Evolutionary conservation across 2,888 invertebrate genomes (phyloP).

Genomic region (Notodonta ziczac): DNA sequence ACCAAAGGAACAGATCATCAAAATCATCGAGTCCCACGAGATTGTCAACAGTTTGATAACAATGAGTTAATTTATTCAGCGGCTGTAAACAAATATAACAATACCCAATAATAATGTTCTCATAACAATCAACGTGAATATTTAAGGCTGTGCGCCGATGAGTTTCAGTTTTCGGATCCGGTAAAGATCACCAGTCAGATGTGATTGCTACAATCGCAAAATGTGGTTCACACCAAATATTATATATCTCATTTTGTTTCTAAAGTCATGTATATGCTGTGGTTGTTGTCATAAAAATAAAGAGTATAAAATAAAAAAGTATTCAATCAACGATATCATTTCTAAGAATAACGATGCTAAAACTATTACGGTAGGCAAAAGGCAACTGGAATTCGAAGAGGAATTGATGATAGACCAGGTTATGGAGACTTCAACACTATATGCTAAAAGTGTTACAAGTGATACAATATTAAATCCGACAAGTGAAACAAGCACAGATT

Average conservation of each 20-base stretch:
- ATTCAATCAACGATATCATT: not conserved
- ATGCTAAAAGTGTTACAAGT: not conserved
- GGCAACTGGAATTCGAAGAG: slow-evolving; percentile 18
- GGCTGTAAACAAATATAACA: not conserved
- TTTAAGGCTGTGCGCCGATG: not conserved
- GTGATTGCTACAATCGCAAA: not conserved
- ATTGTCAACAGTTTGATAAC: not conserved
- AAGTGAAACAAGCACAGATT: slow-evolving; percentile 8
- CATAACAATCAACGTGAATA: not conserved
- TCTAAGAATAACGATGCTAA: not conserved
- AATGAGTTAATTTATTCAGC: not conserved
- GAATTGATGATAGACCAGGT: slow-evolving; percentile 10
- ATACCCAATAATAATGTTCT: not conserved
- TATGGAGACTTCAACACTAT: slow-evolving; percentile 4
- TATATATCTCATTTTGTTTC: not conserved
- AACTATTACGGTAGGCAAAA: slow-evolving; percentile 12
- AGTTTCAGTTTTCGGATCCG: not conserved
- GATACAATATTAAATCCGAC: not conserved
- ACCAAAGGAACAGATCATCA: too few species aligned
- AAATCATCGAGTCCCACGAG: too few species aligned
- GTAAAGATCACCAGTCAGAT: not conserved
- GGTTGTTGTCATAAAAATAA: not conserved
- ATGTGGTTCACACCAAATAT: not conserved
- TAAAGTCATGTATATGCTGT: not conserved
- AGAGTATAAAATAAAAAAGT: not conserved